A percentile compares a stretch with the other conserved stretches of the same genome.
phyloP scores from a whole-genome alignment of 2,797 vertebrate genomes.

The Euthynnus affinis region DNA sequence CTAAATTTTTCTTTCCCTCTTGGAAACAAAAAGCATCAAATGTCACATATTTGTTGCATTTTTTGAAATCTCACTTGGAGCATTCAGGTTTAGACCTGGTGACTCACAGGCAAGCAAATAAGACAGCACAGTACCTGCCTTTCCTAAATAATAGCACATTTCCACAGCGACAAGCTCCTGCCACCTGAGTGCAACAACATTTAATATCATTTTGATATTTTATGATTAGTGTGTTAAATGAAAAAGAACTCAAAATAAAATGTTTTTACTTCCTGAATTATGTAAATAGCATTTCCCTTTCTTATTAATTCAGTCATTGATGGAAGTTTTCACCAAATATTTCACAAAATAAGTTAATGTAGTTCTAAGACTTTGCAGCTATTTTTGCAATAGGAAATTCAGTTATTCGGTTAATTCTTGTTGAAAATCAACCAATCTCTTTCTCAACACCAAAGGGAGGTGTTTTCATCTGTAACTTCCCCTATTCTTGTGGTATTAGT shows the following conservation, averaged over 20 bases:
- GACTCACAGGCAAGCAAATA: constrained; percentile 43
- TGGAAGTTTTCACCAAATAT: not conserved
- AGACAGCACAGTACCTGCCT: constrained; percentile 10
- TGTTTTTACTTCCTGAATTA: not conserved
- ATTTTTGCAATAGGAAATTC: constrained; percentile 62
- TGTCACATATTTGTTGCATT: constrained; percentile 12
- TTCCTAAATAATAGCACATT: not conserved
- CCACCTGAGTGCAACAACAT: not conserved
- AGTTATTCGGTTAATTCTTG: constrained; percentile 44
- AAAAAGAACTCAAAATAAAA: not conserved
- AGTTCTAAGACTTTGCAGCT: not conserved
- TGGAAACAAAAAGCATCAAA: not conserved
- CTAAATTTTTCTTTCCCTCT: not conserved
- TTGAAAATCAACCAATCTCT: constrained; percentile 50
- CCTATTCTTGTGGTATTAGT: constrained; percentile 56
- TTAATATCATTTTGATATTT: not conserved
- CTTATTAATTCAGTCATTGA: not conserved
- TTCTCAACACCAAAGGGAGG: constrained; percentile 65
- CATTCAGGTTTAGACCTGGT: constrained; percentile 12
- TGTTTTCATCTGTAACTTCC: constrained; percentile 69
- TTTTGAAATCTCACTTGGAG: constrained; percentile 19
- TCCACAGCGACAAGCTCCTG: not conserved
- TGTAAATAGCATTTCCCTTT: not conserved
- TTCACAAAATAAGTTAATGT: not conserved
- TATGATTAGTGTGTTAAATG: not conserved